Conservation (phyloP, 2,888 invertebrate species). For the Mimumesa dahlbomi region DNA sequence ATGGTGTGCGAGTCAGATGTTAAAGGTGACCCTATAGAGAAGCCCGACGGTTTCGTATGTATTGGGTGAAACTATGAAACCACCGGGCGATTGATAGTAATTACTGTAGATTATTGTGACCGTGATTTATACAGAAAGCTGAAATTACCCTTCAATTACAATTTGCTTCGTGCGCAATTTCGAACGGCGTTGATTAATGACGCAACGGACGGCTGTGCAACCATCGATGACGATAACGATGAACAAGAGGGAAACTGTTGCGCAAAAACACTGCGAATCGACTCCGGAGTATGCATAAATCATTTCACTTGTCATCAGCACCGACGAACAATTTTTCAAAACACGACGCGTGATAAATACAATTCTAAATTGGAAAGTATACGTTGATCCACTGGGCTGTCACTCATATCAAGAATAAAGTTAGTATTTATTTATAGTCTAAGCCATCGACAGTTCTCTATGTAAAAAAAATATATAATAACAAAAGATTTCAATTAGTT, state of each 20-base stretch:
- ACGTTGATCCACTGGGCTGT: too few relatives aligned
- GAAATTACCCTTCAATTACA: slow-evolving; percentile 70
- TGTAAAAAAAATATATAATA: too few relatives aligned
- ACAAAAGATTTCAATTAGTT: too few relatives aligned
- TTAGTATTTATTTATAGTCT: too few relatives aligned
- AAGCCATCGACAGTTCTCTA: too few relatives aligned
- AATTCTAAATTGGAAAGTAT: too few relatives aligned
- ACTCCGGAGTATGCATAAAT: slow-evolving; percentile 14
- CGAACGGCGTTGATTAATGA: slow-evolving; percentile 60
- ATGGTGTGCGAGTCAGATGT: too few relatives aligned
- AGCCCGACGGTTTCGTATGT: neutral
- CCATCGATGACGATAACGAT: slow-evolving; percentile 43
- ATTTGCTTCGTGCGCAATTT: slow-evolving; percentile 56
- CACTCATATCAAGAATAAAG: too few relatives aligned
- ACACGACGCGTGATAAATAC: too few relatives aligned
- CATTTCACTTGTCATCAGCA: neutral
- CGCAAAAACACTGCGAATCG: slow-evolving; percentile 27
- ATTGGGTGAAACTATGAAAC: slow-evolving; percentile 38
- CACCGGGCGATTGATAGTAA: slow-evolving; percentile 66
- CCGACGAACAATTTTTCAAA: neutral
- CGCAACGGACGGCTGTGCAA: slow-evolving; percentile 32
- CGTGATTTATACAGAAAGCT: slow-evolving; percentile 69
- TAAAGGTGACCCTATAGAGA: too few relatives aligned
- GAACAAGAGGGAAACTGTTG: slow-evolving; percentile 36
- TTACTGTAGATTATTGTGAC: slow-evolving; percentile 69